Evolutionary conservation across 30 jellyfish, hydroid and myxozoan species (phyloP).

Genomic region (Chironex yamaguchii): DNA sequence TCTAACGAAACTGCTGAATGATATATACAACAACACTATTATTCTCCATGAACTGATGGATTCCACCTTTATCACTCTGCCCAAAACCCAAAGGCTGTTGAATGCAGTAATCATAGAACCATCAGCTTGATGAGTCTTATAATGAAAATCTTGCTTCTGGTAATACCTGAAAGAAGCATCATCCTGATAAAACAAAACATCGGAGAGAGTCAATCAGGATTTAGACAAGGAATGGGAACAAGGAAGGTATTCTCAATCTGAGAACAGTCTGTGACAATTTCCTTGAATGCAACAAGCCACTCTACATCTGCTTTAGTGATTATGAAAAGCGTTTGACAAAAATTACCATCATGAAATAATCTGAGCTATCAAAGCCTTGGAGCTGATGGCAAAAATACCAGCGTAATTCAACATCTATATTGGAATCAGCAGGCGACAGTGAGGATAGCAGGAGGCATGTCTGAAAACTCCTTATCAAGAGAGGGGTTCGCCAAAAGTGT

Average conservation of each 20-base stretch:
- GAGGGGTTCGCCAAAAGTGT: no score
- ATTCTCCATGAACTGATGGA: not conserved
- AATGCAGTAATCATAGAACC: constrained; percentile 12
- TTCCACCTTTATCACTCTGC: constrained; percentile 8
- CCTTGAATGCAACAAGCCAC: not conserved
- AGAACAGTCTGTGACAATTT: constrained; percentile 1
- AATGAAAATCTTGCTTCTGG: not conserved
- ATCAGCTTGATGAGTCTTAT: constrained; percentile 27
- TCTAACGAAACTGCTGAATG: not conserved
- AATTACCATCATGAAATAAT: not conserved
- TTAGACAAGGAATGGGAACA: constrained; percentile 9
- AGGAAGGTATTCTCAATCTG: constrained; percentile 10
- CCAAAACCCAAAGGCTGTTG: constrained; percentile 25
- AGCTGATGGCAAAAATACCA: no score
- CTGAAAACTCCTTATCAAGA: no score
- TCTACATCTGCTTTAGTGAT: constrained; percentile 28
- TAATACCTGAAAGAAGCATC: not conserved
- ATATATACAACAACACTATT: not conserved
- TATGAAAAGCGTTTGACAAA: constrained; percentile 1
- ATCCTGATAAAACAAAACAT: not conserved
- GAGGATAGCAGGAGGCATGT: no score
- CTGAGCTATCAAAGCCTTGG: no score
- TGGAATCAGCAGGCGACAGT: no score
- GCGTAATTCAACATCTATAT: no score
- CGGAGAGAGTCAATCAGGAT: not conserved